Percentiles rank a stretch among this genome's conserved stretches.
Evolutionary conservation across 2,113 vertebrate genomes (phyloP).

Genomic region (Corythoichthys intestinalis): DNA sequence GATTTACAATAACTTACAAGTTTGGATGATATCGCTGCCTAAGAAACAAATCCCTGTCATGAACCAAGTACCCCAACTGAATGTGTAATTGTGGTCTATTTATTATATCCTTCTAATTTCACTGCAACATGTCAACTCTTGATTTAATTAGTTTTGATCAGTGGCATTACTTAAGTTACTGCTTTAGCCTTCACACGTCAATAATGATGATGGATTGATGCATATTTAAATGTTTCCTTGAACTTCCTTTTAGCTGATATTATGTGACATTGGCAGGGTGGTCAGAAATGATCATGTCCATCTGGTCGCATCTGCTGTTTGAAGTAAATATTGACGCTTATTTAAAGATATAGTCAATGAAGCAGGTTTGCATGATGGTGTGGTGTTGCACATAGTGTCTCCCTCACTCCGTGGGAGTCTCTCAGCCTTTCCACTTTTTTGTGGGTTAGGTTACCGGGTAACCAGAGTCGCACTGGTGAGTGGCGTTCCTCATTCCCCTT

Average conservation of each 20-base stretch:
- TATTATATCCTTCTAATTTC: not conserved
- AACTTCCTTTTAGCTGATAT: constrained; percentile 17
- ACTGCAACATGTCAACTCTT: constrained; percentile 3
- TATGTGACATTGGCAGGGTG: constrained; percentile 19
- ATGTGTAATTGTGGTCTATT: not conserved
- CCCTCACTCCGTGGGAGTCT: constrained; percentile 37
- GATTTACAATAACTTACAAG: not conserved
- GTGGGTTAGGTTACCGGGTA: constrained; percentile 66
- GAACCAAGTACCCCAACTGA: not conserved
- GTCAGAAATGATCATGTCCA: constrained; percentile 25
- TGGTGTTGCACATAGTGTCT: constrained; percentile 42
- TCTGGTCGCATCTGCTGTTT: constrained; percentile 29
- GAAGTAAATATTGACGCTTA: constrained; percentile 48
- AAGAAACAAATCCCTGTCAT: not conserved
- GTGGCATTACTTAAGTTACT: constrained; percentile 13
- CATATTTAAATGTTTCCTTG: constrained; percentile 18
- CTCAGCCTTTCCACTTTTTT: constrained; percentile 37
- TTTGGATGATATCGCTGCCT: not conserved
- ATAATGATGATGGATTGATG: constrained; percentile 26
- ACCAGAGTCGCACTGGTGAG: constrained; percentile 63
- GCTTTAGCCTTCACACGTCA: constrained; percentile 12
- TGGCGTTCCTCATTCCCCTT: constrained; percentile 63
- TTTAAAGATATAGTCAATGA: constrained; percentile 47
- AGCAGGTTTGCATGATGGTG: constrained; percentile 24
- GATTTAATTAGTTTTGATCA: constrained; percentile 12